phyloP scores from a whole-genome alignment of 1,140 invertebrate species.

The Polypedilum vanderplanki region DNA sequence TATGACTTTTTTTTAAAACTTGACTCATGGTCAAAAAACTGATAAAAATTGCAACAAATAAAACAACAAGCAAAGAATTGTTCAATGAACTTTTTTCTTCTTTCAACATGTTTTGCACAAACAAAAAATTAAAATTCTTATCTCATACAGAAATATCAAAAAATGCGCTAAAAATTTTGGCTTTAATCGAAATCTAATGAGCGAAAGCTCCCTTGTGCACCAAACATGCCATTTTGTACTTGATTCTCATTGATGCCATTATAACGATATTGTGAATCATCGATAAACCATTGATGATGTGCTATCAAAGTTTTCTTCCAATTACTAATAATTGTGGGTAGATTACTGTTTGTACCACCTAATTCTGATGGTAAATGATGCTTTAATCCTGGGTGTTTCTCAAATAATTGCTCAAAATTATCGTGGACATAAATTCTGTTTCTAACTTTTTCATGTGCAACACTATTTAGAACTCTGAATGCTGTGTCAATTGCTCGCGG shows the following conservation, averaged over 20 bases:
- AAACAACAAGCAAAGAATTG: too few relatives aligned
- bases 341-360: not conserved
- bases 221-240: constrained; percentile 1
- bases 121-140: too few relatives aligned
- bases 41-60: too few relatives aligned
- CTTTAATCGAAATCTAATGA: not conserved
- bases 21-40: too few relatives aligned
- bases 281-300: not conserved
- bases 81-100: too few relatives aligned
- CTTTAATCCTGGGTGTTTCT: not conserved
- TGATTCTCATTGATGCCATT: not conserved
- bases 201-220: not conserved
- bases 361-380: not conserved
- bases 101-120: too few relatives aligned
- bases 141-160: too few relatives aligned
- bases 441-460: not conserved
- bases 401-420: not conserved
- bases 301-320: not conserved
- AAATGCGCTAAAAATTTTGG: too few relatives aligned
- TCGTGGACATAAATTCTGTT: constrained; percentile 3
- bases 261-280: not conserved
- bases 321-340: not conserved
- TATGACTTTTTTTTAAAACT: not conserved
- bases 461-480: not conserved
- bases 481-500: not conserved